Conservation (phyloP, 1,140 invertebrate species). For the Glossosoma conforme region DNA sequence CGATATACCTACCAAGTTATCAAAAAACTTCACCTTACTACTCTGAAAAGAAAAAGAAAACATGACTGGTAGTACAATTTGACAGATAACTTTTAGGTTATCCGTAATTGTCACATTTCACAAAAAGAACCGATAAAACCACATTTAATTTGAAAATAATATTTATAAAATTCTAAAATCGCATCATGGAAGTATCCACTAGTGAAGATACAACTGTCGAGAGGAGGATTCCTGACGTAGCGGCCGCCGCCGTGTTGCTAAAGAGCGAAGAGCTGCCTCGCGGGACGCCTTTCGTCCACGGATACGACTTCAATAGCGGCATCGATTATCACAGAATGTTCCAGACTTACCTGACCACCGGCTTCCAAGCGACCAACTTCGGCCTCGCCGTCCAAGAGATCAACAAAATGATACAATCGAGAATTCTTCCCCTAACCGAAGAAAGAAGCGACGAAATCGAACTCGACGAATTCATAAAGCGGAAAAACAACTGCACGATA, state of each 20-base stretch:
- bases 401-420: slow-evolving; percentile 81
- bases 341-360: slow-evolving; percentile 71
- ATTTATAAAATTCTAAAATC: too few relatives aligned
- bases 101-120: too few relatives aligned
- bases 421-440: slow-evolving; percentile 57
- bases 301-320: slow-evolving; percentile 93
- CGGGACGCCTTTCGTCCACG: slow-evolving; percentile 61
- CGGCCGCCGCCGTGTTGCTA: slow-evolving; percentile 61
- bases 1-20: too few relatives aligned
- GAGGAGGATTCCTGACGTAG: too few relatives aligned
- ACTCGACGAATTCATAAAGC: slow-evolving; percentile 74
- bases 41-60: too few relatives aligned
- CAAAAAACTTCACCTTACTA: too few relatives aligned
- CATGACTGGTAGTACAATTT: too few relatives aligned
- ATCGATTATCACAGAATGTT: slow-evolving; percentile 84
- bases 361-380: slow-evolving; percentile 97
- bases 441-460: slow-evolving; percentile 64
- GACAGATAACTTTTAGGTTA: too few relatives aligned
- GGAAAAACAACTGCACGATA: slow-evolving; percentile 85
- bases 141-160: too few relatives aligned
- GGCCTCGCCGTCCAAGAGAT: slow-evolving; percentile 87
- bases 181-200: too few relatives aligned
- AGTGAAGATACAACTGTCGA: too few relatives aligned
- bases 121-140: too few relatives aligned
- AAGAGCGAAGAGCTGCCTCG: slow-evolving; percentile 57